Evolutionary conservation across 1,140 invertebrate species (phyloP), one percentile per base, ranked within the genome.

Genomic region (Lasioglossum albipes): DNA sequence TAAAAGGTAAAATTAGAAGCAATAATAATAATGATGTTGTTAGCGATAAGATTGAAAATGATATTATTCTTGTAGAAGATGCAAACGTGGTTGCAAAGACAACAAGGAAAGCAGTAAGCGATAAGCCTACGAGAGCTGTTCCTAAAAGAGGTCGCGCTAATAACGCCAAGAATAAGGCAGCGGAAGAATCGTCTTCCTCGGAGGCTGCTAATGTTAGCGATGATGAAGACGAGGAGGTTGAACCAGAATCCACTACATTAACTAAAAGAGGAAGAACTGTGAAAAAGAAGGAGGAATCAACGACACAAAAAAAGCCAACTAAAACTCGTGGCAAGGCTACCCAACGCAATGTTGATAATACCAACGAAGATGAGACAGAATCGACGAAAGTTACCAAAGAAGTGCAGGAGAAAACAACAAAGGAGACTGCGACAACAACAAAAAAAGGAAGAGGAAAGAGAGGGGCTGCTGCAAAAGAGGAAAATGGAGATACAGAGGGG

Each of bases 311-410:
- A n/a, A 75, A 36, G 49, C 16, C 16, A 31, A 22, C 27, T 13
- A 75, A 69, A 68, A 9, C 42, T 22, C 72, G 72, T 62, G 78
- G 72, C 4, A 80, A 80, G 62, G 10, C 65, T 45, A 18, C 10
- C 16, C 45, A 27, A 49, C 75, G 66, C 18, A 69, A 69, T 69
- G 54, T 16, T 57, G 52, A 57, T 42, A 13, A 7, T 4, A 27
- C 27, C 27, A 27, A 27, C 27, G 27, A 27, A 27, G 27, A 27
- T 27, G 27, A 27, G 27, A 27, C 27, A 27, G 49, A 72, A 18
- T 7, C 13, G 64, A 36, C 4, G 9, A 69, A 62, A 22, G 10
- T 5, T 45, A 22, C 16, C 16, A 68, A 72, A 72, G 57, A 72
- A 22, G 18, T 9, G 10, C 76, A 52, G 31, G 64, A 78, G 57